Conservation (phyloP, 2,888 invertebrate species). For the Oscheius sp. region DNA sequence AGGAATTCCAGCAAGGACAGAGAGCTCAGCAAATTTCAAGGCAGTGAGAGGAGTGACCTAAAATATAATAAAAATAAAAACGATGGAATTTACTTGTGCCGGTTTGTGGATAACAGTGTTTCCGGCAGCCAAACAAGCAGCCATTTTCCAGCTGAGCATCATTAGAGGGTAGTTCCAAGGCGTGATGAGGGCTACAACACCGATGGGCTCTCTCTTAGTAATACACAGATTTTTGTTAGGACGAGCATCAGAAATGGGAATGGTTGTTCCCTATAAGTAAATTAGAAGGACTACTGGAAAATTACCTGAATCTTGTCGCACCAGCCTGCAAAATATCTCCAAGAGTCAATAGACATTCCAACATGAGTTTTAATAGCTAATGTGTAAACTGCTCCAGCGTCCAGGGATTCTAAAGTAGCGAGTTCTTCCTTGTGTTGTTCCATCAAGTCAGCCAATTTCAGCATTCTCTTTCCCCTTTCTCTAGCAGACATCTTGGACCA, state of each 20-base stretch:
- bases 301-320: slow-evolving; percentile 89
- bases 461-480: slow-evolving; percentile 85
- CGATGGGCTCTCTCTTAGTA: slow-evolving; percentile 79
- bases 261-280: slow-evolving; percentile 79
- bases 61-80: slow-evolving; percentile 10
- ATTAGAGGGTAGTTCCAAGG: slow-evolving; percentile 98
- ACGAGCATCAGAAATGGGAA: slow-evolving; percentile 89
- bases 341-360: slow-evolving; percentile 96
- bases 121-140: slow-evolving; percentile 93
- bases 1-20: slow-evolving; percentile 89
- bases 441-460: slow-evolving; percentile 91
- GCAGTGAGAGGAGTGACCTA: slow-evolving; percentile 88
- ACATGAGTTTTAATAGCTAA: slow-evolving; percentile 93
- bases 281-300: background rate
- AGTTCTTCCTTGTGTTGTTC: slow-evolving; percentile 91
- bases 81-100: slow-evolving; percentile 75
- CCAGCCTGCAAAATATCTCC: slow-evolving; percentile 94
- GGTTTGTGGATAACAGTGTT: slow-evolving; percentile 96
- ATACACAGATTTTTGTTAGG: slow-evolving; percentile 88
- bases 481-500: slow-evolving; percentile 94
- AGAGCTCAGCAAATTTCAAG: slow-evolving; percentile 90
- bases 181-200: slow-evolving; percentile 88
- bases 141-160: slow-evolving; percentile 99
- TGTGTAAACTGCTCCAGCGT: slow-evolving; percentile 96
- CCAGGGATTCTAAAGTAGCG: slow-evolving; percentile 90